Base-by-base conservation (phyloP, 2,888 invertebrate genomes). In the Mallateleia sp. region DNA sequence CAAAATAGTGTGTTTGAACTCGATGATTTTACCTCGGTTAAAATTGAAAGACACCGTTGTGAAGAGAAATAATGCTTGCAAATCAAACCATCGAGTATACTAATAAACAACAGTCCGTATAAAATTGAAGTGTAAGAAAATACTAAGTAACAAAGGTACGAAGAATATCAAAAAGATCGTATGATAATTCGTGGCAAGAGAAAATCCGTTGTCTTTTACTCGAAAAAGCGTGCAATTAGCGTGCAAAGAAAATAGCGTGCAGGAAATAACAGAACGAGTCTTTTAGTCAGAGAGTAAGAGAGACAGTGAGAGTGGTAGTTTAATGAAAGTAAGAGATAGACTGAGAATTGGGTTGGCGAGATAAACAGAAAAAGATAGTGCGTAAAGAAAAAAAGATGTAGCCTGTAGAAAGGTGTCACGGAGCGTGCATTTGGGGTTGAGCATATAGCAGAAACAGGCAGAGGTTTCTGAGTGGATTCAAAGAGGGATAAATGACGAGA, bases 241-340 rank as follows among this genome's bases (percentile, higher is more conserved):
- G 94, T 94, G 94, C 94, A 93, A 91, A 93, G 92, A 93, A 92
- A 90, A 91, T 88, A 89, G 93, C 94, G 93, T 94, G 94, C 94
- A 93, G 91, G 91, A 91, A 87, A 87, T 77, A 78, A 81, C 82
- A 89, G 80, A 89, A 84, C 80, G 88, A 89, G 80, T 89, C 34
- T 64, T 88, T 67, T 82, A 85, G 85, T 87, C 71, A 77, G 79
- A 89, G 87, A 90, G 85, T 84, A 82, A 87, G 60, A 47, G 50
- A 72, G 71, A 45, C 25, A 81, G 62, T 80, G 72, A 82, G 54
- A 77, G 52, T 58, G 22, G 52, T 24, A 18, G 0, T 47, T 22
- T 0, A 58, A 84, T 38, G 69, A 71, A 79, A 77, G 66, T 66
- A 28, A 67, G 32, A 67, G 85, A 80, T 28, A 72, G 25, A 52